Percentiles rank a stretch among this genome's conserved stretches.
These are phyloP conservation scores for Gymnoscopelus braueri DNA, from an alignment of 2,797 vertebrate genomes.

Conservation along the genomic window DNA sequence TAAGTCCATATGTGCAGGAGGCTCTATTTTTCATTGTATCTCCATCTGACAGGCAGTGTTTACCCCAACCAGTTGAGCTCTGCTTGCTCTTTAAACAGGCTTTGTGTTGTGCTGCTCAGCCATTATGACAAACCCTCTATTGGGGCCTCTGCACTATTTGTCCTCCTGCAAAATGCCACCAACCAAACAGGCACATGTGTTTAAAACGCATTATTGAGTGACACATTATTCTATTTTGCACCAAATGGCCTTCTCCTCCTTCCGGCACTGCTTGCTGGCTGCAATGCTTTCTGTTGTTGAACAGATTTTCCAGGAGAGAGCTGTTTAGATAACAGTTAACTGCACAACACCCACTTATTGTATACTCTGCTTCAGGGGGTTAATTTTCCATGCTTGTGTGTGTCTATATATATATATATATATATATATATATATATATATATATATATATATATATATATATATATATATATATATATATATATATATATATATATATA, in stretches of 20 bases:
- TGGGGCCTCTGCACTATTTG: slow-evolving; percentile 76
- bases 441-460: slow-evolving; percentile 29
- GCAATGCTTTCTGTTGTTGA: slow-evolving; percentile 66
- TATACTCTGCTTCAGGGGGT: slow-evolving; percentile 60
- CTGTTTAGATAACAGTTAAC: slow-evolving; percentile 67
- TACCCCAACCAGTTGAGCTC: slow-evolving; percentile 73
- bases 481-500: slow-evolving; percentile 29
- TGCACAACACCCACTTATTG: slow-evolving; percentile 67
- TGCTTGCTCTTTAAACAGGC: slow-evolving; percentile 76
- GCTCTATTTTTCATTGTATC: slow-evolving; percentile 63
- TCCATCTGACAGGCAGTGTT: slow-evolving; percentile 65
- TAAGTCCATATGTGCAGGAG: slow-evolving; percentile 66
- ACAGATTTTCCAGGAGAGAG: slow-evolving; percentile 56
- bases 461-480: slow-evolving; percentile 29
- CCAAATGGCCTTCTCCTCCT: slow-evolving; percentile 48
- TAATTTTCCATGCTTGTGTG: slow-evolving; percentile 73
- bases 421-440: slow-evolving; percentile 9
- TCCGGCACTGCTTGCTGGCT: slow-evolving; percentile 42
- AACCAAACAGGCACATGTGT: slow-evolving; percentile 77
- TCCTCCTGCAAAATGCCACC: slow-evolving; percentile 74
- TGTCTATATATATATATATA: slow-evolving; percentile 29
- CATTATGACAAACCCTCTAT: slow-evolving; percentile 76
- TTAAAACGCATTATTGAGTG: slow-evolving; percentile 72
- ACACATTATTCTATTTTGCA: slow-evolving; percentile 68
- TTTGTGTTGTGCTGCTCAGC: slow-evolving; percentile 76